Conservation (phyloP, 2,113 vertebrate genomes). For the Tachysurus fulvidraco region DNA sequence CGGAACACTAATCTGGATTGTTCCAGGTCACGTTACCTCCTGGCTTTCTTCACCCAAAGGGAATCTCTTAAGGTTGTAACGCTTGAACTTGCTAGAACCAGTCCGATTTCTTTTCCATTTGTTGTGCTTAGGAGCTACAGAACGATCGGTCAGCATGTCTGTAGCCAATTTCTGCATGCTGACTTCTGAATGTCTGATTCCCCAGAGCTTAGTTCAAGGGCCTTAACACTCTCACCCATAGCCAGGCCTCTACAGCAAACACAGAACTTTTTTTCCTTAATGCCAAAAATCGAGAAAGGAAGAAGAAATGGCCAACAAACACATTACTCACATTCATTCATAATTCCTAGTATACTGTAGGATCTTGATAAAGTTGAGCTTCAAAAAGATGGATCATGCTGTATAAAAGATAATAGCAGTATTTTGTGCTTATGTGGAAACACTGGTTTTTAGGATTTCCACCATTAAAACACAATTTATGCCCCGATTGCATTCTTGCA, state of each 20-base stretch:
- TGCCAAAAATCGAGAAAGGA: not conserved
- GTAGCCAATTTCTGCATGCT: slow-evolving; percentile 22
- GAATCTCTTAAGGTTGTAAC: not conserved
- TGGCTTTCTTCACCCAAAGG: not conserved
- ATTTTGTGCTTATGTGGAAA: not conserved
- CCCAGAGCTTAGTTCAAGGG: not conserved
- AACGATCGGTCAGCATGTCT: not conserved
- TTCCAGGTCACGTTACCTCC: not conserved
- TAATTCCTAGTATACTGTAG: not conserved
- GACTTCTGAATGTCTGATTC: slow-evolving; percentile 34
- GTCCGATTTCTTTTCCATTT: not conserved
- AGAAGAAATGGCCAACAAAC: slow-evolving; percentile 12
- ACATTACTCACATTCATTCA: not conserved
- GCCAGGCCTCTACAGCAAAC: slow-evolving; percentile 3
- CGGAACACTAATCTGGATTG: not conserved
- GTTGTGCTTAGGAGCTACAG: slow-evolving; percentile 7
- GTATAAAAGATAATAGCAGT: not conserved
- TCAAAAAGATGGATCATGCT: not conserved
- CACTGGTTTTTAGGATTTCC: not conserved
- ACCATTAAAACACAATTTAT: not conserved
- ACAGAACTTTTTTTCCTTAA: not conserved
- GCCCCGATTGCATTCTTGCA: no score
- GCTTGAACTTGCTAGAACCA: not conserved
- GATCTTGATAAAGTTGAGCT: not conserved
- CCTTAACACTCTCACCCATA: slow-evolving; percentile 1